Conservation (phyloP, 2,113 vertebrate species). For the Canis aureus region DNA sequence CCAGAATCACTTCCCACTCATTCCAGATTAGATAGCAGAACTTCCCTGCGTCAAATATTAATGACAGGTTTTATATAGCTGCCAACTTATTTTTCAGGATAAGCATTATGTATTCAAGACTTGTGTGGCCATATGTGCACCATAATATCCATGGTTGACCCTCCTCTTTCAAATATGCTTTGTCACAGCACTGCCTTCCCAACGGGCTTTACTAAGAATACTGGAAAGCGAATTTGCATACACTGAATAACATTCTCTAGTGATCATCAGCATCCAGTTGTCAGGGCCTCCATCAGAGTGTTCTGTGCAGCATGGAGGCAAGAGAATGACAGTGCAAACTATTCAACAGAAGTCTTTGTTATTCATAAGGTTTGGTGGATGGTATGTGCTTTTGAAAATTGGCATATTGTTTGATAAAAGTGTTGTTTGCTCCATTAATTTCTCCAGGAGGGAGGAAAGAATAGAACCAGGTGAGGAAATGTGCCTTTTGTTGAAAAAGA, state of each 20-base stretch:
- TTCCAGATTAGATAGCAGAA: neutral
- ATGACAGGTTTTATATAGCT: slow-evolving; percentile 36
- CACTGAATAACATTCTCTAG: slow-evolving; percentile 26
- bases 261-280: slow-evolving; percentile 5
- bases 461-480: slow-evolving; percentile 47
- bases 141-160: slow-evolving; percentile 55
- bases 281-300: slow-evolving; percentile 6
- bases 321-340: neutral
- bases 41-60: slow-evolving; percentile 11
- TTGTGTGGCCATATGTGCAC: neutral
- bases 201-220: neutral
- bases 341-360: neutral
- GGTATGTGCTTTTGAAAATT: slow-evolving; percentile 54
- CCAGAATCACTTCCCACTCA: neutral
- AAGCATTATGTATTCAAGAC: slow-evolving; percentile 40
- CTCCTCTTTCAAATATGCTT: slow-evolving; percentile 67
- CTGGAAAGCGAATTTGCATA: slow-evolving; percentile 57
- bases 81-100: slow-evolving; percentile 41
- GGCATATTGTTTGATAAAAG: slow-evolving; percentile 55
- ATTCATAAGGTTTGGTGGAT: neutral
- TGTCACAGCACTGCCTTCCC: slow-evolving; percentile 41
- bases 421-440: slow-evolving; percentile 57
- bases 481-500: slow-evolving; percentile 64
- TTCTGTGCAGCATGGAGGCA: neutral
- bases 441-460: slow-evolving; percentile 46